phyloP scores from a whole-genome alignment of 2,888 invertebrate genomes.

The Hetaerina titia region DNA sequence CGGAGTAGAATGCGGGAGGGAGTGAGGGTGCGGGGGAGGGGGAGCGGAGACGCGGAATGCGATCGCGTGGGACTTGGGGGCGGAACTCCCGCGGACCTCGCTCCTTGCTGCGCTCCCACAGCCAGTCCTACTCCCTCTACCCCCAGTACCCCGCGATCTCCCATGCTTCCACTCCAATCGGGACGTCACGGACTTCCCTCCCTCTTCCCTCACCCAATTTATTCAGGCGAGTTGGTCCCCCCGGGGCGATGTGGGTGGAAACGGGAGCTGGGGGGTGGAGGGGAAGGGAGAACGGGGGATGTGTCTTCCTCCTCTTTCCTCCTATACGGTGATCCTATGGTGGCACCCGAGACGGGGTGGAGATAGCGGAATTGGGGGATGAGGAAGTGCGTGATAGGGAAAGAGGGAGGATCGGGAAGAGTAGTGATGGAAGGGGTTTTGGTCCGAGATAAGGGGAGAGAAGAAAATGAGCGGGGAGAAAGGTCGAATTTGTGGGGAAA shows the following conservation, averaged over 20 bases:
- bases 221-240: conserved; percentile 48
- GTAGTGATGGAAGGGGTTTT: background rate
- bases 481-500: background rate
- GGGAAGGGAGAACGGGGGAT: too few species aligned
- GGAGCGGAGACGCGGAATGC: conserved; percentile 35
- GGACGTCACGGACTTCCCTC: background rate
- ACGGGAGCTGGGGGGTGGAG: background rate
- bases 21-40: too few species aligned
- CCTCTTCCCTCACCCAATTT: conserved; percentile 52
- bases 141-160: background rate
- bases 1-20: too few species aligned
- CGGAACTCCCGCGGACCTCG: background rate
- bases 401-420: background rate
- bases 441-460: background rate
- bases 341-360: background rate
- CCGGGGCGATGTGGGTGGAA: background rate
- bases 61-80: background rate
- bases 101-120: background rate
- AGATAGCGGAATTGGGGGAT: background rate
- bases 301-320: background rate
- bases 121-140: background rate
- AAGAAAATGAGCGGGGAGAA: background rate
- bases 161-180: background rate
- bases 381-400: background rate
- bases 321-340: background rate